phyloP scores from a whole-genome alignment of 2,888 invertebrate species.

The Fragum whitleyi region DNA sequence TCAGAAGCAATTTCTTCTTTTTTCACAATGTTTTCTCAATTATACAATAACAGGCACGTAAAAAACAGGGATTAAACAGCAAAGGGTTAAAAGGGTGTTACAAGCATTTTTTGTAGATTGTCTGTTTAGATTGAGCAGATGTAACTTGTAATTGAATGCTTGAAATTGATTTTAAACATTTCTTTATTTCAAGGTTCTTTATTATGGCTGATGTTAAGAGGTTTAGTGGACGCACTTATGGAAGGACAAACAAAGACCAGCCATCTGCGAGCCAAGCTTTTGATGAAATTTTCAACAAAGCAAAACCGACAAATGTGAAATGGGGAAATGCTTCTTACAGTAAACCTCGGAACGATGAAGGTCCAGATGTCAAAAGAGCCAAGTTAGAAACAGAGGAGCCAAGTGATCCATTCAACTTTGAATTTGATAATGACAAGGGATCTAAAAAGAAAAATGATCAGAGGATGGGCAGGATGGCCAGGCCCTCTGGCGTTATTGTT shows the following conservation, averaged over 20 bases:
- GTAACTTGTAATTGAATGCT: too few species aligned
- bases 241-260: conserved; percentile 63
- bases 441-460: conserved; percentile 50
- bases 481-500: conserved; percentile 41
- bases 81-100: too few species aligned
- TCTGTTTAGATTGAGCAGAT: too few species aligned
- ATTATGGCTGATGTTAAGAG: conserved; percentile 65
- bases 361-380: conserved; percentile 61
- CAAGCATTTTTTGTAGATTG: too few species aligned
- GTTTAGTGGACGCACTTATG: conserved; percentile 72
- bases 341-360: conserved; percentile 71
- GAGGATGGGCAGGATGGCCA: not conserved
- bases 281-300: conserved; percentile 74
- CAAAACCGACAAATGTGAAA: conserved; percentile 72
- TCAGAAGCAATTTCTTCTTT: too few species aligned
- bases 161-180: too few species aligned
- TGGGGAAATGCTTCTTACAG: conserved; percentile 81
- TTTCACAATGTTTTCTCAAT: too few species aligned
- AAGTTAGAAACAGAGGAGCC: conserved; percentile 65
- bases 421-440: conserved; percentile 72
- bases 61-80: too few species aligned
- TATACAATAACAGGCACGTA: too few species aligned
- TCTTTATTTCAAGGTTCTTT: too few species aligned
- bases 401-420: conserved; percentile 80
- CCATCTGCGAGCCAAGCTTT: conserved; percentile 73